A percentile compares a stretch with the other conserved stretches of the same genome.
These are phyloP conservation scores for Anthoscopus minutus DNA, from an alignment of 2,113 vertebrate genomes.

Conservation along the genomic window DNA sequence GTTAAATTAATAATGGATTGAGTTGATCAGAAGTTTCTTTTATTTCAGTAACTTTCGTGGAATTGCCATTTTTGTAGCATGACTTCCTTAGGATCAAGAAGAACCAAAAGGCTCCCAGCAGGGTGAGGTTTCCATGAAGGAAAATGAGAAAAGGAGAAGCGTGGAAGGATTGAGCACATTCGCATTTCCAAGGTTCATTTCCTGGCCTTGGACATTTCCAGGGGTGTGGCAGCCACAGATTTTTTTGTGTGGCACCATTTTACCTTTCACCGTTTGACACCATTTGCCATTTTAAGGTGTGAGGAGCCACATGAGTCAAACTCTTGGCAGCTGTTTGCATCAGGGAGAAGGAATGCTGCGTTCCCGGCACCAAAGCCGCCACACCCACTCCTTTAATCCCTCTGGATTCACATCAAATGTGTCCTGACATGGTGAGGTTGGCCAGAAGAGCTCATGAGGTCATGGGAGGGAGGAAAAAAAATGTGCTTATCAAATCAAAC, in stretches of 20 bases:
- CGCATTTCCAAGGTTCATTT: background rate
- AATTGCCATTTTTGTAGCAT: background rate
- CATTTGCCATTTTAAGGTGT: background rate
- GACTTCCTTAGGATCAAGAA: background rate
- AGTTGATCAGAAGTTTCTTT: background rate
- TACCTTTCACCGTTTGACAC: too few relatives aligned
- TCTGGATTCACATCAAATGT: background rate
- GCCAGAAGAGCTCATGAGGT: background rate
- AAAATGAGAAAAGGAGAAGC: background rate
- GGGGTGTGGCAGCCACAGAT: background rate
- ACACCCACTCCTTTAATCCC: background rate
- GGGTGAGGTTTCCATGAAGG: background rate
- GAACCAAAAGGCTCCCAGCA: background rate
- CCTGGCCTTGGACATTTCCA: background rate
- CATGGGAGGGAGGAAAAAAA: background rate
- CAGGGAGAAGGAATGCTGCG: background rate
- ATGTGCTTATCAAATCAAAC: background rate
- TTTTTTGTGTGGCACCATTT: background rate
- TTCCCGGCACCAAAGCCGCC: fast-evolving
- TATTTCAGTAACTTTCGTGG: background rate
- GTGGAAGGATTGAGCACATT: background rate
- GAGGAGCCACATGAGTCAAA: background rate
- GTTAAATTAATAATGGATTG: background rate
- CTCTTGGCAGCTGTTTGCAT: fast-evolving
- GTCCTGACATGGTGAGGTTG: background rate